Conservation (phyloP, 2,113 vertebrate genomes). For the Rhipidura dahli region DNA sequence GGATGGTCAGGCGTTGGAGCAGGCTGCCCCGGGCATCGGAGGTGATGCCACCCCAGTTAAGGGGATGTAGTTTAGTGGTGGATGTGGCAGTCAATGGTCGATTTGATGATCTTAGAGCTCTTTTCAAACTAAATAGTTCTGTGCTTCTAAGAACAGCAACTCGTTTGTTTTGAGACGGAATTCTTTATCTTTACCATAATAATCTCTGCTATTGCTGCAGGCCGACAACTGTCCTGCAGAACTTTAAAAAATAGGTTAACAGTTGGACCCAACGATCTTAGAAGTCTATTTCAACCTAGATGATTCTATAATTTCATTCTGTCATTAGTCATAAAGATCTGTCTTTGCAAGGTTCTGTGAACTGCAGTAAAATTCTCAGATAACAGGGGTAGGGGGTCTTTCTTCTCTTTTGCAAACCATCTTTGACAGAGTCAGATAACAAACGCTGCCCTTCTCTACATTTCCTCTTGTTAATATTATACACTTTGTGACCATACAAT, state of each 20-base stretch:
- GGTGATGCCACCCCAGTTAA: too few species aligned
- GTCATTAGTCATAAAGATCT: not conserved
- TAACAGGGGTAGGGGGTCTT: not conserved
- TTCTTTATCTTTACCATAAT: not conserved
- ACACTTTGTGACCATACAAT: not conserved
- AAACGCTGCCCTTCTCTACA: not conserved
- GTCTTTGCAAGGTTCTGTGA: not conserved
- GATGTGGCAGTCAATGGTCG: not conserved
- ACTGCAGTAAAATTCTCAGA: not conserved
- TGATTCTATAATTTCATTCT: not conserved
- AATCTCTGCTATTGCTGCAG: not conserved
- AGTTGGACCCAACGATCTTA: not conserved
- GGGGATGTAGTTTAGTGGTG: not conserved
- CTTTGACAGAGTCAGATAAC: not conserved
- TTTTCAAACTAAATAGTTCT: not conserved
- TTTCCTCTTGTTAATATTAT: not conserved
- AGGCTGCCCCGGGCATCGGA: not conserved
- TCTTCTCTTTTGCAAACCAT: not conserved
- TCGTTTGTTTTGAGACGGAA: not conserved
- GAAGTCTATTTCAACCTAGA: not conserved
- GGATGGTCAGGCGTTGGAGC: not conserved
- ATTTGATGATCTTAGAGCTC: not conserved
- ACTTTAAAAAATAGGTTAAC: not conserved
- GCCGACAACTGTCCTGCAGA: not conserved
- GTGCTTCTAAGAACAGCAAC: not conserved